Base-by-base conservation (phyloP, 2,113 vertebrate genomes). In the Pogonocichla stellata region DNA sequence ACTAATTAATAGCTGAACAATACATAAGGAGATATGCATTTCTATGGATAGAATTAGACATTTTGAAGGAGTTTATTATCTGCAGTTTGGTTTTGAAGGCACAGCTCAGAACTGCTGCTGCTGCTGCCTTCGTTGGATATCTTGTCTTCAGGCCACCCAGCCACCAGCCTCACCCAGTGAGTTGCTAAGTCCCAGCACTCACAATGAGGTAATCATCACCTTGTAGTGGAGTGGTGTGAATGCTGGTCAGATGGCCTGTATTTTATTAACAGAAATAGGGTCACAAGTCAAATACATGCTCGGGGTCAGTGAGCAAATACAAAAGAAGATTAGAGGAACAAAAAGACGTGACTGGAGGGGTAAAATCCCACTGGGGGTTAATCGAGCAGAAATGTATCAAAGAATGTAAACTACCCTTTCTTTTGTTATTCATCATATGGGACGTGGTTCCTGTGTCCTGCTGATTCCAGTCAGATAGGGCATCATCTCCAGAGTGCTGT, bases 211-310 rank as follows among this genome's bases (percentile, higher is more conserved):
- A 92, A 98, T 97, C 95, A 94, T 95, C 91, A 97, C 98, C 94
- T 93, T 89, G 92, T 81, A 95, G 86, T 84, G 77, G 87, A 91
- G 95, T 88, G 82, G 81, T 86, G 86, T 95, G 97, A 97, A 94
- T 81, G 84, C 95, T 90, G 90, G 92, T 95, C 95, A 97, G 94
- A 96, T 91, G 88, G 94, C 90, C 95, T 86, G 92, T 97, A 93
- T 98, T 98, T 98, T 97, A 97, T 97, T 96, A 98, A 97, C 97
- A 96, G 96, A 98, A 97, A 97, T 93, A 95, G 96, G 98, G 98
- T 98, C 97, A 98, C 97, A 98, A 98, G 98, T 98, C 98, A 99
- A 98, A 98, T 95, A 98, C 97, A 97, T 85, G 95, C 93, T 92
- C 67, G 79, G 98, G 98, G 98, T 99, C 98, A 99, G 88, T 81